Evolutionary conservation across 1,140 invertebrate genomes (phyloP).

Genomic region (Hyles vespertilio): DNA sequence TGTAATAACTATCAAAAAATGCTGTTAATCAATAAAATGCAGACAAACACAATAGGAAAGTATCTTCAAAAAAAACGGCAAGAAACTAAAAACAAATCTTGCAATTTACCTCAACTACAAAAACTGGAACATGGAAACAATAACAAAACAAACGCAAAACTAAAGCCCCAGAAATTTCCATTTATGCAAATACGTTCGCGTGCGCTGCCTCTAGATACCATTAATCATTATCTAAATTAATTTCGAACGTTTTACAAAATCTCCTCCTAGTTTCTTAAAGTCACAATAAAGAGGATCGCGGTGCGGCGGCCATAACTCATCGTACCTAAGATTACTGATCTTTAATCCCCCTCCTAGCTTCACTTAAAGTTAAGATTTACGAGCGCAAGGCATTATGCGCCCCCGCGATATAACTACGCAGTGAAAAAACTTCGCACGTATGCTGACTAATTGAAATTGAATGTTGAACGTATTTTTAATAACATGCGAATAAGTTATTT

Average conservation of each 20-base stretch:
- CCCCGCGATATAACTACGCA: conserved; percentile 53
- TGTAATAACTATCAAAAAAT: too few relatives aligned
- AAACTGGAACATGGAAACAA: conserved; percentile 5
- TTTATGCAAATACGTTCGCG: conserved; percentile 64
- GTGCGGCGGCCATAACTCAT: conserved; percentile 79
- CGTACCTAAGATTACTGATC: conserved; percentile 84
- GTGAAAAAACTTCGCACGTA: conserved; percentile 66
- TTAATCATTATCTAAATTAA: conserved; percentile 76
- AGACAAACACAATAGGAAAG: too few relatives aligned
- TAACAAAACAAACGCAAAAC: conserved; percentile 22
- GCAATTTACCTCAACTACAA: conserved; percentile 6
- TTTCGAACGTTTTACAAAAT: conserved; percentile 70
- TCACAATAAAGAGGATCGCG: conserved; percentile 72
- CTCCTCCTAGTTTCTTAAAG: conserved; percentile 73
- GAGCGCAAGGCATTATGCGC: conserved; percentile 79
- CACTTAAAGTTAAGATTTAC: conserved; percentile 85
- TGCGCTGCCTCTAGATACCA: conserved; percentile 55
- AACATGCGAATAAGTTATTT: too few relatives aligned
- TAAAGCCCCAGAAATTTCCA: conserved; percentile 34
- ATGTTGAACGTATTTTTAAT: conserved; percentile 4
- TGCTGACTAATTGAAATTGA: conserved; percentile 37
- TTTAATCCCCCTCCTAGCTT: conserved; percentile 81
- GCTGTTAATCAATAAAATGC: too few relatives aligned
- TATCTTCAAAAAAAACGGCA: too few relatives aligned
- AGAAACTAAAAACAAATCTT: too few relatives aligned